Evolutionary conservation across 2,113 vertebrate genomes (phyloP).

Genomic region (Loxodonta africana): DNA sequence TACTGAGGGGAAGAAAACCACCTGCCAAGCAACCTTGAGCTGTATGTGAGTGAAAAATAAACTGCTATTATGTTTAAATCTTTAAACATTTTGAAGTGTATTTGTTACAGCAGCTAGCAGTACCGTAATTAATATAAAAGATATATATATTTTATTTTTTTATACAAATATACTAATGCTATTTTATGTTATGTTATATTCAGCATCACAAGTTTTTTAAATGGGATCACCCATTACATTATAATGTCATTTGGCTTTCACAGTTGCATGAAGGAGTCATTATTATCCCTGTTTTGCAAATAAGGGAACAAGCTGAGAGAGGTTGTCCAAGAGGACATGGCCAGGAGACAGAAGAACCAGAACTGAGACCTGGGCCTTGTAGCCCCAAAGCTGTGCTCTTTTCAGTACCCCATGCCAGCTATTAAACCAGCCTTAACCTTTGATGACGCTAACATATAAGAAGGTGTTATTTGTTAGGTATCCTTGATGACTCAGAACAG

Average conservation of each 20-base stretch:
- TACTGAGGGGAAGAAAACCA: background rate
- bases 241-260: background rate
- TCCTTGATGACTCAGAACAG: conserved; percentile 73
- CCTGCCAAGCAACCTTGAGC: conserved; percentile 1
- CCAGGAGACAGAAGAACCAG: background rate
- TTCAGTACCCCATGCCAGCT: background rate
- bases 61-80: background rate
- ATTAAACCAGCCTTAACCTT: background rate
- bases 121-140: background rate
- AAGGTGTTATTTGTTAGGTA: conserved; percentile 53
- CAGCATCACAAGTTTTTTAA: background rate
- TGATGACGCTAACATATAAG: conserved; percentile 36
- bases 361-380: background rate
- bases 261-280: background rate
- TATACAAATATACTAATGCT: too few relatives aligned
- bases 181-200: background rate
- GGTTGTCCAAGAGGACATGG: background rate
- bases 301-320: background rate
- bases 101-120: background rate
- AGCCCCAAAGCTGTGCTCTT: background rate
- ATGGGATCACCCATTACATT: background rate
- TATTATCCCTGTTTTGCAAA: background rate
- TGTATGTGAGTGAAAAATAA: background rate
- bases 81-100: background rate
- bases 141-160: too few relatives aligned